Conservation (phyloP, 2,888 invertebrate species). For the Nephrotoma guestfalica region DNA sequence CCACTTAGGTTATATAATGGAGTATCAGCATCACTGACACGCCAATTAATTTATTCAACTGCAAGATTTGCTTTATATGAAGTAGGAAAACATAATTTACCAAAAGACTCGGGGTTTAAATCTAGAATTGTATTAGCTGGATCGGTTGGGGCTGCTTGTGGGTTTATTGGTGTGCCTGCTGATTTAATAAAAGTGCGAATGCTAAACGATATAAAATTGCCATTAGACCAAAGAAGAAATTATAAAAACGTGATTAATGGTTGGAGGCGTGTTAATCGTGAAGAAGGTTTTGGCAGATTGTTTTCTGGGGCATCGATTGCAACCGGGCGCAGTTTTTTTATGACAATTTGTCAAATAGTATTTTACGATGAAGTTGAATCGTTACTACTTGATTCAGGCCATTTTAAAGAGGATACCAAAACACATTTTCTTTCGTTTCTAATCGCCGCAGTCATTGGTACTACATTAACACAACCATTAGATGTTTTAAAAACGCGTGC, state of each 20-base stretch:
- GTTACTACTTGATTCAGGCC: conserved; percentile 46
- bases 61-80: conserved; percentile 66
- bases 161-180: conserved; percentile 89
- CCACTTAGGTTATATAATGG: conserved; percentile 87
- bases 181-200: conserved; percentile 97
- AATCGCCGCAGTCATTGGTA: conserved; percentile 48
- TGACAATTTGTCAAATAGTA: conserved; percentile 95
- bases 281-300: conserved; percentile 79
- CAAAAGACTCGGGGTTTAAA: conserved; percentile 29
- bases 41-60: conserved; percentile 91
- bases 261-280: conserved; percentile 56
- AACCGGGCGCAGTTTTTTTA: conserved; percentile 75
- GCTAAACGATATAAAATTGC: conserved; percentile 96
- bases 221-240: conserved; percentile 70
- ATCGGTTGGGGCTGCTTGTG: conserved; percentile 73
- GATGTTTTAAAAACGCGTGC: conserved; percentile 95
- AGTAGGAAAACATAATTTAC: conserved; percentile 49
- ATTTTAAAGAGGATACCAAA: conserved; percentile 68
- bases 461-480: conserved; percentile 77
- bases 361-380: conserved; percentile 85
- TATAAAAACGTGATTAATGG: conserved; percentile 96
- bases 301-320: conserved; percentile 74
- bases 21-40: conserved; percentile 80
- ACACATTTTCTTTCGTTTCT: conserved; percentile 86
- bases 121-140: conserved; percentile 59